phyloP scores from a whole-genome alignment of 2,113 vertebrate genomes.

The Salvelinus sp. region DNA sequence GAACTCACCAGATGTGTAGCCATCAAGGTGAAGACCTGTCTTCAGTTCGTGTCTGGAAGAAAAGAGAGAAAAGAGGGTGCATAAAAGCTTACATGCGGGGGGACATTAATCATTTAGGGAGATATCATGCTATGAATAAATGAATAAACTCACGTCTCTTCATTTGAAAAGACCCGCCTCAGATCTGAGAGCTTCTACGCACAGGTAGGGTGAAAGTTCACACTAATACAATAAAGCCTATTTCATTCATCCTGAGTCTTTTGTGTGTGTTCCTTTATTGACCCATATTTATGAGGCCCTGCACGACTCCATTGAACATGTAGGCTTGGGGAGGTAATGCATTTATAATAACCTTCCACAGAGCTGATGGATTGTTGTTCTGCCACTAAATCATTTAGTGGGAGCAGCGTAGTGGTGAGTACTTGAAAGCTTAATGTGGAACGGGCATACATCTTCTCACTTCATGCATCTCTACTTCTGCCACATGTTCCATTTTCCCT shows the following conservation, averaged over 20 bases:
- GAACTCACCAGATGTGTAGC: neutral
- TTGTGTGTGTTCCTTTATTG: neutral
- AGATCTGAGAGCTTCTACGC: constrained; percentile 1
- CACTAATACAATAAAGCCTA: neutral
- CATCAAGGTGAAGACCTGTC: neutral
- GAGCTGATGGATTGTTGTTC: constrained; percentile 51
- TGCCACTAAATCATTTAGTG: constrained; percentile 67
- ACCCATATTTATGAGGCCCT: neutral
- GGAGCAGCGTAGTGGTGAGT: constrained; percentile 40
- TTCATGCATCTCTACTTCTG: constrained; percentile 59
- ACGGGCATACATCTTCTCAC: constrained; percentile 44
- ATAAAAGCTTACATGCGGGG: constrained; percentile 14
- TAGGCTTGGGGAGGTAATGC: constrained; percentile 24
- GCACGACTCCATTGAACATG: neutral
- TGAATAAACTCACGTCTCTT: neutral
- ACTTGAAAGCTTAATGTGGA: constrained; percentile 63
- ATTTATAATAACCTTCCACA: constrained; percentile 46
- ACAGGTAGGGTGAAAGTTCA: neutral
- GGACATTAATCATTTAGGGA: constrained; percentile 17
- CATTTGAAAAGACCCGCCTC: neutral
- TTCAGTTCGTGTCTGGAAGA: constrained; percentile 7
- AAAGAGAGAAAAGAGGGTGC: neutral
- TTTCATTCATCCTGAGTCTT: neutral
- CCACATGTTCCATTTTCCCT: constrained; percentile 49
- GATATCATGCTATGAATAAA: constrained; percentile 11